These are phyloP conservation scores for Clupea harengus DNA, from an alignment of 2,113 vertebrate genomes.

Conservation along the genomic window DNA sequence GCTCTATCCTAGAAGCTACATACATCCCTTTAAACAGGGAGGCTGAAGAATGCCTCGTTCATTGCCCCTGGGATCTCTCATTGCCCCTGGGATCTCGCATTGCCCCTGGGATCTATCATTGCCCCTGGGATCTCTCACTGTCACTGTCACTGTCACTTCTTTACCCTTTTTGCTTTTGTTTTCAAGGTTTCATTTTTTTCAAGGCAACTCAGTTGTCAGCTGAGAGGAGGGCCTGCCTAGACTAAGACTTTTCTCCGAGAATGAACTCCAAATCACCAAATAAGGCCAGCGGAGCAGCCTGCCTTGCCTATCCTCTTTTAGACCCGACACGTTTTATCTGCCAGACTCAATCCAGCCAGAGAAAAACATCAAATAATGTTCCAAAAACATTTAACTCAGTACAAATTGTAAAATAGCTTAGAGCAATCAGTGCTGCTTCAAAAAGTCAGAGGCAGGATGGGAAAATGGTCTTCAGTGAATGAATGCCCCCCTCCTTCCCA, in stretches of 20 bases:
- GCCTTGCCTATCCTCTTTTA: slow-evolving; percentile 11
- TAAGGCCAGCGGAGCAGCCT: slow-evolving; percentile 53
- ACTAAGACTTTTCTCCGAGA: slow-evolving; percentile 48
- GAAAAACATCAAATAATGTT: neutral
- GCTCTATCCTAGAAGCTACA: slow-evolving; percentile 19
- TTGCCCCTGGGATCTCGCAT: too few relatives aligned
- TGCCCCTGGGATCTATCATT: too few relatives aligned
- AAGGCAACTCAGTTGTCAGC: slow-evolving; percentile 8
- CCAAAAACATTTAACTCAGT: neutral
- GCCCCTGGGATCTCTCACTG: neutral
- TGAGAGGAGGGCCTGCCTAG: neutral
- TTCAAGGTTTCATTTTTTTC: neutral
- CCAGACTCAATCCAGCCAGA: neutral
- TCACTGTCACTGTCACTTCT: neutral
- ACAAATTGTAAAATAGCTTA: neutral
- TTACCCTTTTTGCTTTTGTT: neutral
- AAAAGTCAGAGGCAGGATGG: neutral
- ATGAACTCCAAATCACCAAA: slow-evolving; percentile 62
- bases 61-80: neutral
- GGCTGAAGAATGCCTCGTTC: neutral
- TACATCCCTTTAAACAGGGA: slow-evolving; percentile 14
- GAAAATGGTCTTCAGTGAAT: neutral
- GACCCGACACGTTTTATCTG: neutral
- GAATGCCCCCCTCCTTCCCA: neutral
- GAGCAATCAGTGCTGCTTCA: neutral